phyloP scores from a whole-genome alignment of 2,113 vertebrate species.

The Dicentrarchus labrax region DNA sequence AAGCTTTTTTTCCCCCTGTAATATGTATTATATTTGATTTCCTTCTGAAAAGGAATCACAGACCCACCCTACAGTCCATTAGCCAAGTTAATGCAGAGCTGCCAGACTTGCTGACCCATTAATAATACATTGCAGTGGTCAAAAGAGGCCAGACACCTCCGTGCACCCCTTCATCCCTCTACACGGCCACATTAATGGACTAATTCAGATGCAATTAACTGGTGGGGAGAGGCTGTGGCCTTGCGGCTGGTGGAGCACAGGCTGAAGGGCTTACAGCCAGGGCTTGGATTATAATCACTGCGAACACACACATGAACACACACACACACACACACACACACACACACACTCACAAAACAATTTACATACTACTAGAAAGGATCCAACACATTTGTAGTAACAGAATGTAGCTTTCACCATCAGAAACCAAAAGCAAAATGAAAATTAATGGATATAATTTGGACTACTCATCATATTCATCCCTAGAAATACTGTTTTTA shows the following conservation, averaged over 20 bases:
- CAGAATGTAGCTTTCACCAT: constrained; percentile 17
- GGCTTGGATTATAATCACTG: constrained; percentile 68
- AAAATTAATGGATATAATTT: constrained; percentile 33
- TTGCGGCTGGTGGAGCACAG: constrained; percentile 73
- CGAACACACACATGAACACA: constrained; percentile 39
- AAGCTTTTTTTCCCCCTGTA: constrained; percentile 26
- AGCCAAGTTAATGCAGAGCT: constrained; percentile 83
- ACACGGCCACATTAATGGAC: constrained; percentile 83
- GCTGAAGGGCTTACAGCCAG: constrained; percentile 74
- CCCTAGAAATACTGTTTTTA: constrained; percentile 1
- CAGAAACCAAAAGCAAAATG: constrained; percentile 11
- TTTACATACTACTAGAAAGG: constrained; percentile 54
- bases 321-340: constrained; percentile 54
- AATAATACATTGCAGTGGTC: constrained; percentile 84
- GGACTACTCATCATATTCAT: constrained; percentile 26
- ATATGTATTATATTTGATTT: constrained; percentile 75
- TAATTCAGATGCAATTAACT: constrained; percentile 86
- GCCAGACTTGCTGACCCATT: constrained; percentile 84
- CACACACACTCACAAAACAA: constrained; percentile 46
- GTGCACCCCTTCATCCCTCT: constrained; percentile 75
- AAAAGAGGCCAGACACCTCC: constrained; percentile 82
- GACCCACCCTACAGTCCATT: constrained; percentile 80
- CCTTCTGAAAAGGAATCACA: constrained; percentile 74
- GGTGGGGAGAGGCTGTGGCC: constrained; percentile 81
- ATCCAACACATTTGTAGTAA: constrained; percentile 39